Base-by-base conservation (phyloP, 2,113 vertebrate genomes). In the Neomonachus schauinslandi region DNA sequence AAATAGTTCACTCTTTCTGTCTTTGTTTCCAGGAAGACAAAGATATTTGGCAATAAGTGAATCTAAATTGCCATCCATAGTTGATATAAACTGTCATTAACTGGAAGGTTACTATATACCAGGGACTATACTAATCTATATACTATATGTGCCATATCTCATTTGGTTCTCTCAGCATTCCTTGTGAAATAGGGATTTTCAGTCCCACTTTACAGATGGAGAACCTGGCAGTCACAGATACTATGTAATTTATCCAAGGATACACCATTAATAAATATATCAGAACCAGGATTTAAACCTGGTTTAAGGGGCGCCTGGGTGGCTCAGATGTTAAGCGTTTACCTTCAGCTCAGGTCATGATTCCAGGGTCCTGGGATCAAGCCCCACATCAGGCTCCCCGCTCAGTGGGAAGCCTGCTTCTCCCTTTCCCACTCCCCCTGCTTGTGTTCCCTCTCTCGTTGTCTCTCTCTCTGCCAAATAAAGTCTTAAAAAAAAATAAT, bases 11-110 rank as follows among this genome's bases (percentile, higher is more conserved):
- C 21, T 72, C 31, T 61, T 72, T 49, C 71, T 55, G 15, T 65
- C 63, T 90, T 83, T 97, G 89, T 63, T 95, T 94, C 83, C 65
- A 89, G 16, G 8, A 92, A 89, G n/a, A 89, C 6, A 71, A 93
- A 95, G 13, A 28, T 33, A 42, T 59, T 77, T 10, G 2, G 49
- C 61, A 74, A 57, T 80, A 51, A 22, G 18, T 57, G 21, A 95
- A 33, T 69, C 42, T 92, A 91, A 69, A 39, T 15, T 72, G 42
- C 67, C 74, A 57, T 57, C 18, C 8, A 22, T 51, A 67, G 49
- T 94, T 19, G 14, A 53, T 33, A 72, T 36, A 83, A 93, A 14
- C 13, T 92, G 28, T 91, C 63, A 67, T 33, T 71, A 49, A n/a
- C 14, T 26, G 12, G 55, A 39, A 67, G 5, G 49, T 42, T 31